These are phyloP conservation scores for Leptinotarsa peninsularis DNA, from an alignment of 2,888 invertebrate genomes.

Conservation along the genomic window DNA sequence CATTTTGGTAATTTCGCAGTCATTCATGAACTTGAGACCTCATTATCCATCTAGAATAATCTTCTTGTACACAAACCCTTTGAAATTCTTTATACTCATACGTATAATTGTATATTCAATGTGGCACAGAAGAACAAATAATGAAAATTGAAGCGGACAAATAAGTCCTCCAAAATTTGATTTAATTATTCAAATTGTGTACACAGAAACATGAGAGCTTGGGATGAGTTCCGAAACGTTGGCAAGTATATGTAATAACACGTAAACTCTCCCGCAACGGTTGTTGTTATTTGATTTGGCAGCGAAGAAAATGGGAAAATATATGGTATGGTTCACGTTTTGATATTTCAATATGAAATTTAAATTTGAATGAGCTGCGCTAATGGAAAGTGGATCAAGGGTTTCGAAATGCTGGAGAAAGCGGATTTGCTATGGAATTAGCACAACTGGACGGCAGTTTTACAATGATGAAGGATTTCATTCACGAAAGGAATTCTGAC, in stretches of 20 bases:
- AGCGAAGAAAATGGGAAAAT: not conserved
- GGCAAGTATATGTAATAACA: not conserved
- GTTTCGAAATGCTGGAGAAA: not conserved
- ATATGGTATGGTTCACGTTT: not conserved
- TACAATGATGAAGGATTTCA: not conserved
- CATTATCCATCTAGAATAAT: too few species aligned
- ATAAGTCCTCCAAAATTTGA: not conserved
- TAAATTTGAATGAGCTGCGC: slow-evolving; percentile 1
- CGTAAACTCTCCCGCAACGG: not conserved
- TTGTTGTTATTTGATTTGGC: not conserved
- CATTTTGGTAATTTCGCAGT: too few species aligned
- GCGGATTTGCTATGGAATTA: slow-evolving; percentile 1
- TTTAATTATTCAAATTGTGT: not conserved
- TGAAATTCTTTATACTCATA: not conserved
- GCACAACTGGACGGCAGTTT: not conserved
- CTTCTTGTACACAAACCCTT: not conserved
- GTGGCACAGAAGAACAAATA: not conserved
- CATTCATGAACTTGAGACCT: too few species aligned
- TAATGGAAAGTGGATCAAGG: slow-evolving; percentile 8
- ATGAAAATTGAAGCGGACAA: slow-evolving; percentile 3
- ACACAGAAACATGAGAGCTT: not conserved
- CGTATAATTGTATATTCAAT: not conserved
- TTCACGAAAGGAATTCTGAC: not conserved
- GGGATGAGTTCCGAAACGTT: not conserved
- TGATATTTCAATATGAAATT: slow-evolving; percentile 1